phyloP scores from a whole-genome alignment of 2,797 vertebrate species.

The Myripristis murdjan region DNA sequence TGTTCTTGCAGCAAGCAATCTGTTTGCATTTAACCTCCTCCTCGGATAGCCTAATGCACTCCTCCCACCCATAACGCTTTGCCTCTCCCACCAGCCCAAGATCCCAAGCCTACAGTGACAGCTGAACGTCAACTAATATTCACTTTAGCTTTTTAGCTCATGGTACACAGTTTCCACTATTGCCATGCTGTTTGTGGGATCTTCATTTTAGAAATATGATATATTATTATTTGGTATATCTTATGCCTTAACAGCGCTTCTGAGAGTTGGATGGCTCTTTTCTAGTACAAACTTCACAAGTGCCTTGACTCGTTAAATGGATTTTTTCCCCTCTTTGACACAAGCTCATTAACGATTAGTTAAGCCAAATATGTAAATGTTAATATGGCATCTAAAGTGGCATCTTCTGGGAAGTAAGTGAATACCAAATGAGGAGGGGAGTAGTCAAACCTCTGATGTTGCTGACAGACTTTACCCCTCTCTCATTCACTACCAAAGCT shows the following conservation, averaged over 20 bases:
- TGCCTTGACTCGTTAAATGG: conserved; percentile 19
- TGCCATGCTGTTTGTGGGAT: background rate
- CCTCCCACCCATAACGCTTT: background rate
- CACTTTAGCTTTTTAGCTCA: background rate
- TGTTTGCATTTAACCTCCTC: conserved; percentile 12
- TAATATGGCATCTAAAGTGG: conserved; percentile 24
- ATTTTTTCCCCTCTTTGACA: conserved; percentile 7
- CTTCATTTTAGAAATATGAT: background rate
- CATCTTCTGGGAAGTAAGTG: background rate
- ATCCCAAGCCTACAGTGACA: conserved; percentile 14
- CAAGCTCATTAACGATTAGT: background rate
- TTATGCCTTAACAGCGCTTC: background rate
- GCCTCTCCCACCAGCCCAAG: conserved; percentile 19
- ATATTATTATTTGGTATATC: too few species aligned
- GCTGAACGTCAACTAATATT: background rate
- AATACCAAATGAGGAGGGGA: conserved; percentile 9
- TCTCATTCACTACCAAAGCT: background rate
- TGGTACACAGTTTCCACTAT: background rate
- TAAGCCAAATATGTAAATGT: conserved; percentile 35
- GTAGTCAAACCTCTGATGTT: background rate
- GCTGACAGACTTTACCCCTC: background rate
- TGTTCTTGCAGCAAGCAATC: conserved; percentile 12
- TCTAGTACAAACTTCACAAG: background rate
- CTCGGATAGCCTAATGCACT: conserved; percentile 22
- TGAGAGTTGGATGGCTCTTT: background rate